These are phyloP conservation scores for Elgaria multicarinata DNA, from an alignment of 2,113 vertebrate species.

Conservation along the genomic window DNA sequence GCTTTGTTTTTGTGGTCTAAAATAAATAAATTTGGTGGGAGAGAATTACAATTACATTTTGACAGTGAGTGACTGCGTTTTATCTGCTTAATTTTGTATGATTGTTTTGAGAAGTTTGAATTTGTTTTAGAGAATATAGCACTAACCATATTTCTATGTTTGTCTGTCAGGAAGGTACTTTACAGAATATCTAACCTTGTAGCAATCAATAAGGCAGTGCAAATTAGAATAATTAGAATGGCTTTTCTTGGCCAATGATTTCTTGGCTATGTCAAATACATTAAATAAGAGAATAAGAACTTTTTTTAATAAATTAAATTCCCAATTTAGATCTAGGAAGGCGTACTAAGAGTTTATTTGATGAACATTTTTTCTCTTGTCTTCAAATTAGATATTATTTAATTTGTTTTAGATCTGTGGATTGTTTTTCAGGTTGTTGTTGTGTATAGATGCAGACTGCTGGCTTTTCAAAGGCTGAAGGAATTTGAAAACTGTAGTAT, in stretches of 20 bases:
- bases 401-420: not conserved
- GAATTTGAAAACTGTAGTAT: not conserved
- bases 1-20: slow-evolving; percentile 53
- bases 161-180: slow-evolving; percentile 59
- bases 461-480: slow-evolving; percentile 25
- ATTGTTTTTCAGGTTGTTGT: slow-evolving; percentile 17
- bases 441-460: not conserved
- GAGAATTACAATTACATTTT: not conserved
- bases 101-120: slow-evolving; percentile 50
- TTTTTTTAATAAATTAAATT: not conserved
- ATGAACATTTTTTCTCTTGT: not conserved
- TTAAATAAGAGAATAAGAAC: slow-evolving; percentile 21
- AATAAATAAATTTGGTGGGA: slow-evolving; percentile 46
- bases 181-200: slow-evolving; percentile 53
- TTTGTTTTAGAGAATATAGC: slow-evolving; percentile 55
- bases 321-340: not conserved
- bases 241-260: slow-evolving; percentile 29
- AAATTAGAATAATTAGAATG: slow-evolving; percentile 58
- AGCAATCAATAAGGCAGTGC: slow-evolving; percentile 53
- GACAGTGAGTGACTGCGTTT: slow-evolving; percentile 35
- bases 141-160: slow-evolving; percentile 54
- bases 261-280: slow-evolving; percentile 5
- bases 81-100: slow-evolving; percentile 42
- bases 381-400: not conserved
- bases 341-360: slow-evolving; percentile 31